phyloP scores from a whole-genome alignment of 2,113 vertebrate species.

The Acanthisitta chloris region DNA sequence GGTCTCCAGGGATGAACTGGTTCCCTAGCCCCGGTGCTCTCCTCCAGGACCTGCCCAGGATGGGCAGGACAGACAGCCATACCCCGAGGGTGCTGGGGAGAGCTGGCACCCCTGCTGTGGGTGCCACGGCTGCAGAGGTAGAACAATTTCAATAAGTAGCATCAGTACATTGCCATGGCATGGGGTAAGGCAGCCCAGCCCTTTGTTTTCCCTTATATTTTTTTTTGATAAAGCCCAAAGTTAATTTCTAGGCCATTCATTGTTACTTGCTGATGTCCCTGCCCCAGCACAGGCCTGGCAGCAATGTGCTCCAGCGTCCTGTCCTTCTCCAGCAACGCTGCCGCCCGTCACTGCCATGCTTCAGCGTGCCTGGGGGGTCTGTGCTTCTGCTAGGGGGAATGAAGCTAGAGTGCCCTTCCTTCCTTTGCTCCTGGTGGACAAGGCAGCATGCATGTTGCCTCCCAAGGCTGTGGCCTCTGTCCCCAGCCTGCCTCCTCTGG shows the following conservation, averaged over 20 bases:
- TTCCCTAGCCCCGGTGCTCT: not conserved
- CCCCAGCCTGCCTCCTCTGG: not conserved
- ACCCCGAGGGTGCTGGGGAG: not conserved
- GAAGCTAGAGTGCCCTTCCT: not conserved
- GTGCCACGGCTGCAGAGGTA: fast-evolving
- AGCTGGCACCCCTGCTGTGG: not conserved
- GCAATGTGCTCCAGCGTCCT: not conserved
- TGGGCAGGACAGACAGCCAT: not conserved
- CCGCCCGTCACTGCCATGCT: fast-evolving
- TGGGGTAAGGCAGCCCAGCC: not conserved
- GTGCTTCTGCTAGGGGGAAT: fast-evolving
- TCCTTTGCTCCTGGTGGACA: fast-evolving
- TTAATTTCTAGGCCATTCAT: not conserved
- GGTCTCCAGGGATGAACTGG: not conserved
- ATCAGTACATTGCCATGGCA: not conserved
- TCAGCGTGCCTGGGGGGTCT: not conserved
- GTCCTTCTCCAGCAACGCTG: not conserved
- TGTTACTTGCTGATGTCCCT: not conserved
- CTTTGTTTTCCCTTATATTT: not conserved
- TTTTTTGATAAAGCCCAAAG: not conserved
- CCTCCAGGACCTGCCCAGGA: not conserved
- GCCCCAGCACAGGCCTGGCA: not conserved
- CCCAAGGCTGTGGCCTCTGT: not conserved
- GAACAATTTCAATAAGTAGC: fast-evolving
- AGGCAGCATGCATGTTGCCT: fast-evolving